These are phyloP conservation scores for Pristionchus fissidentatus DNA, from an alignment of 2,888 invertebrate genomes.

Conservation along the genomic window DNA sequence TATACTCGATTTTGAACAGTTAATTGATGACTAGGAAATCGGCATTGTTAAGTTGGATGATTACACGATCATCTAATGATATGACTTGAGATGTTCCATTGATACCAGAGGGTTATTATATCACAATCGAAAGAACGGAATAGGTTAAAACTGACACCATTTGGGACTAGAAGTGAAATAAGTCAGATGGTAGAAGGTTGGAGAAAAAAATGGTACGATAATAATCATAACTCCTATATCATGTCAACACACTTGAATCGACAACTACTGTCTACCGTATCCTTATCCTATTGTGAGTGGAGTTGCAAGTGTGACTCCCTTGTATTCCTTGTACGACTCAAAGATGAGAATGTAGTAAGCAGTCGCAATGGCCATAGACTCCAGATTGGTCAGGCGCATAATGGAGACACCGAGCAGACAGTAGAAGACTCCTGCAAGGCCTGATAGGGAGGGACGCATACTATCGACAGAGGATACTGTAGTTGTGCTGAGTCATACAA, in stretches of 20 bases:
- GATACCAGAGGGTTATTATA: too few species aligned
- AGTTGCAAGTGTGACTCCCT: too few species aligned
- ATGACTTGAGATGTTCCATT: too few species aligned
- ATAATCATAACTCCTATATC: not conserved
- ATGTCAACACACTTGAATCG: not conserved
- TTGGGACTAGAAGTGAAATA: not conserved
- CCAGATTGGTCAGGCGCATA: not conserved
- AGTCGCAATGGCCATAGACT: conserved; percentile 7
- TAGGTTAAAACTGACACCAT: not conserved
- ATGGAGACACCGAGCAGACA: not conserved
- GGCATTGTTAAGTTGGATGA: too few species aligned
- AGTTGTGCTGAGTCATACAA: not conserved
- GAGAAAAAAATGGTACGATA: not conserved
- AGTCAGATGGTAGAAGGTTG: not conserved
- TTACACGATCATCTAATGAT: too few species aligned
- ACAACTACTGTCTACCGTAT: too few species aligned
- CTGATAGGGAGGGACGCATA: not conserved
- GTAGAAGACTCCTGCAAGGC: not conserved
- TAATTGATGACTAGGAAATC: too few species aligned
- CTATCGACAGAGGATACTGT: not conserved
- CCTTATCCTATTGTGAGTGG: too few species aligned
- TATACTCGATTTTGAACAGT: conserved; percentile 40
- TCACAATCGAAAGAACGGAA: conserved; percentile 20
- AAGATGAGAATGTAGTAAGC: conserved; percentile 11
- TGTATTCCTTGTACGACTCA: not conserved